These are phyloP conservation scores for Corythaeola cristata DNA, from an alignment of 2,113 vertebrate species.

Conservation along the genomic window DNA sequence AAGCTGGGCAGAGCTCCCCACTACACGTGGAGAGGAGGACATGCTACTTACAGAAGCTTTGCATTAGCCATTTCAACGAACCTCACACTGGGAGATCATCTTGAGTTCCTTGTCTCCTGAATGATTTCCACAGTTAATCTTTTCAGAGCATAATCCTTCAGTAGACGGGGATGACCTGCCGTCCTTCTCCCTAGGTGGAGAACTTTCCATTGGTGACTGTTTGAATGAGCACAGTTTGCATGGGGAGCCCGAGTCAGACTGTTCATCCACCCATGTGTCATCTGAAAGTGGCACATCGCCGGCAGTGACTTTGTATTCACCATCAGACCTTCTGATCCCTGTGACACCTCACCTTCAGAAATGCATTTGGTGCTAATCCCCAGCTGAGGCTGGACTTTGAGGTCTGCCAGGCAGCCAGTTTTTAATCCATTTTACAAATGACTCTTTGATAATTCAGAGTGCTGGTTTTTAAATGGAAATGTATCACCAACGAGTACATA, in stretches of 20 bases:
- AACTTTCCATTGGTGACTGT: background rate
- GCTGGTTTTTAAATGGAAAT: background rate
- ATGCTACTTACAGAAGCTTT: background rate
- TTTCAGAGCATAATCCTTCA: background rate
- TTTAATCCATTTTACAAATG: background rate
- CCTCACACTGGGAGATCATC: background rate
- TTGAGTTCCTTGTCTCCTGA: background rate
- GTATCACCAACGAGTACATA: background rate
- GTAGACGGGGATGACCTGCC: background rate
- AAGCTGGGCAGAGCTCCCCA: background rate
- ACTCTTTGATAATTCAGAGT: background rate
- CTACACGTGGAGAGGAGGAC: accelerated
- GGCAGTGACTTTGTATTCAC: background rate
- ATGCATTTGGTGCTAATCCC: background rate
- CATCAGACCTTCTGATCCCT: background rate
- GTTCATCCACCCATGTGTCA: background rate
- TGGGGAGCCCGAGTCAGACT: background rate
- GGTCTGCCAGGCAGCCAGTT: background rate
- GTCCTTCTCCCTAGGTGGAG: background rate
- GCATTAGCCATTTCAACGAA: background rate
- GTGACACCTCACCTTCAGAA: background rate
- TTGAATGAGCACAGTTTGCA: background rate
- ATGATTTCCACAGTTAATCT: background rate
- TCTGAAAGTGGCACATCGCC: background rate
- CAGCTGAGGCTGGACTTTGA: background rate